Base-by-base conservation (phyloP, 2,888 invertebrate species). In the Napeogenes inachia region DNA sequence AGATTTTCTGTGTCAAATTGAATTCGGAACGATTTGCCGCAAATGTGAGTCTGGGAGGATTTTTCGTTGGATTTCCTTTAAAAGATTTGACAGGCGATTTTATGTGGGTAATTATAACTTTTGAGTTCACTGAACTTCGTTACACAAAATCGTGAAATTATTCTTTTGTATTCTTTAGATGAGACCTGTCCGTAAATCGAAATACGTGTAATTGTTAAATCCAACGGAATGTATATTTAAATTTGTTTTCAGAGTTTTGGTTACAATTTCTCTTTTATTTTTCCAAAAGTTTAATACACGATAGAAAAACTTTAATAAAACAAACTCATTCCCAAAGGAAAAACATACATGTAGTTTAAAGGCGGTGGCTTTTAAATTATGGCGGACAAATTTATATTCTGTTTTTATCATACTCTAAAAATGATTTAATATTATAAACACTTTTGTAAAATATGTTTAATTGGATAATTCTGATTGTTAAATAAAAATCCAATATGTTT, bases 1-100 rank as follows among this genome's bases (percentile, higher is more conserved):
- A 66, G 68, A 66, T 69, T 68, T 64, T 61, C 60, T 55, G 62
- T 57, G 61, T 61, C 59, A 65, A 69, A 69, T 66, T 64, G 62
- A 66, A 63, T 58, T 64, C 57, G 60, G 58, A 61, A 60, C 61
- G 63, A 63, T 60, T 66, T 61, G 47, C 56, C 59, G 30, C 50
- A 12, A 35, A 50, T 21, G 30, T 54, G 13, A n/a, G 35, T 33
- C 54, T 33, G 54, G 3, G 33, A 35, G 57, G 38, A 56, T 54
- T 54, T 59, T 59, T 59, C 33, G 59, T 8, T 38, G 33, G 30
- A 35, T 56, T 56, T 46, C 6, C 33, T 57, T 35, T 30, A 13
- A 45, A 46, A 35, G 30, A 42, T 57, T 45, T 45, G 38, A 42
- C 42, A 42, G 57, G 45, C 13, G 12, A 50, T 50, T 50, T 50